These are phyloP conservation scores for Campylomormyrus numenius DNA, from an alignment of 2,113 vertebrate genomes.

Conservation along the genomic window DNA sequence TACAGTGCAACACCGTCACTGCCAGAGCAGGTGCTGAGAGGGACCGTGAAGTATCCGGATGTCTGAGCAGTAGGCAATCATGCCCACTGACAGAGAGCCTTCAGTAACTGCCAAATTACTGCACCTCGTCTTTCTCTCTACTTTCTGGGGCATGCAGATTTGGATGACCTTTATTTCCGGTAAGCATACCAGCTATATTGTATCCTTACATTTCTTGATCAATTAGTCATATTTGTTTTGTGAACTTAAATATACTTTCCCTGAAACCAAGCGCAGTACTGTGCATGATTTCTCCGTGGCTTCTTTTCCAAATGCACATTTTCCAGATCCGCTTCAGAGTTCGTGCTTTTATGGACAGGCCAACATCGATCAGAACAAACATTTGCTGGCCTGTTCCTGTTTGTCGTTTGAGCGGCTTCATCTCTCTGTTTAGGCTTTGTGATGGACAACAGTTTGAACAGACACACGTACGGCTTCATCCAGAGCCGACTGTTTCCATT, in stretches of 20 bases:
- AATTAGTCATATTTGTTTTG: not conserved
- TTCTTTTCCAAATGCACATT: not conserved
- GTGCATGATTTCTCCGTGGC: not conserved
- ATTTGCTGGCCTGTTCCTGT: not conserved
- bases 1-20: not conserved
- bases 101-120: slow-evolving; percentile 58
- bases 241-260: not conserved
- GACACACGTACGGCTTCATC: slow-evolving; percentile 67
- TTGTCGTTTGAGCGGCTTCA: not conserved
- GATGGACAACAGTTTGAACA: slow-evolving; percentile 68
- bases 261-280: not conserved
- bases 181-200: slow-evolving; percentile 34
- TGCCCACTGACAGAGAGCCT: slow-evolving; percentile 58
- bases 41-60: not conserved
- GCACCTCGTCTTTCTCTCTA: slow-evolving; percentile 68
- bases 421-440: slow-evolving; percentile 54
- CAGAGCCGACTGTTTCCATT: slow-evolving; percentile 69
- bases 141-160: slow-evolving; percentile 76
- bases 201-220: not conserved
- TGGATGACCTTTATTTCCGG: slow-evolving; percentile 73
- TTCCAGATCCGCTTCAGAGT: not conserved
- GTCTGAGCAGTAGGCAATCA: slow-evolving; percentile 24
- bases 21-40: not conserved
- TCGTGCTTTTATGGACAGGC: not conserved
- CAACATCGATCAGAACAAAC: not conserved